phyloP scores from a whole-genome alignment of 1,140 invertebrate species.

The Drosophila carrolli region DNA sequence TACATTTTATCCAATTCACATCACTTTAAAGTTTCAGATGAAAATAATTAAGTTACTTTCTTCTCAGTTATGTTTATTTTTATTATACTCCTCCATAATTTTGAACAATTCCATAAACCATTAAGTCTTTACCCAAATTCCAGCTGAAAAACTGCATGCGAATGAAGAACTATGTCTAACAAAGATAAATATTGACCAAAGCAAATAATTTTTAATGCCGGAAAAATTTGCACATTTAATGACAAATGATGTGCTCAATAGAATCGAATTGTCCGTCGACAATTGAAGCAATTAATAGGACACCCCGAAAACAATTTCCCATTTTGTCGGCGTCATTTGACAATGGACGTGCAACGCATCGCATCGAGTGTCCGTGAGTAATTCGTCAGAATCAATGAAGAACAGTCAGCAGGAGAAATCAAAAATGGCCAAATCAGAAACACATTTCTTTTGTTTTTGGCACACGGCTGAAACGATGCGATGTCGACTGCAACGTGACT shows the following conservation, averaged over 20 bases:
- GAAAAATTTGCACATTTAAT: constrained; percentile 38
- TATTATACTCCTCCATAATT: background rate
- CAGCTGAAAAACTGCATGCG: constrained; percentile 3
- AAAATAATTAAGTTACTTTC: too few species aligned
- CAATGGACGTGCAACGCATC: constrained; percentile 48
- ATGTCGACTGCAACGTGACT: constrained; percentile 76
- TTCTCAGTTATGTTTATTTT: too few species aligned
- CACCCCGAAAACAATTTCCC: constrained; percentile 65
- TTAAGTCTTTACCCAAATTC: background rate
- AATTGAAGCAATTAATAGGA: constrained; percentile 63
- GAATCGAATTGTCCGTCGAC: constrained; percentile 31
- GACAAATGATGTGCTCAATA: constrained; percentile 11
- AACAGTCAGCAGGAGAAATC: background rate
- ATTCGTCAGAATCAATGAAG: constrained; percentile 62
- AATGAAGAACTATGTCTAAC: constrained; percentile 4
- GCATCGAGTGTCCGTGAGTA: constrained; percentile 47
- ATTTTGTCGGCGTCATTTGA: constrained; percentile 49
- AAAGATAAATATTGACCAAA: constrained; percentile 36
- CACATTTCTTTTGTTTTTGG: constrained; percentile 69
- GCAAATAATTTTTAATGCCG: constrained; percentile 25
- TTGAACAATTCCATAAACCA: background rate
- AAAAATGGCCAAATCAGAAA: constrained; percentile 41
- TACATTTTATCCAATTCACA: too few species aligned
- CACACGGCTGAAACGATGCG: constrained; percentile 41
- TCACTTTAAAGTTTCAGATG: too few species aligned